These are phyloP conservation scores for Rhegmatorhina hoffmannsi DNA, from an alignment of 2,113 vertebrate genomes.

Conservation along the genomic window DNA sequence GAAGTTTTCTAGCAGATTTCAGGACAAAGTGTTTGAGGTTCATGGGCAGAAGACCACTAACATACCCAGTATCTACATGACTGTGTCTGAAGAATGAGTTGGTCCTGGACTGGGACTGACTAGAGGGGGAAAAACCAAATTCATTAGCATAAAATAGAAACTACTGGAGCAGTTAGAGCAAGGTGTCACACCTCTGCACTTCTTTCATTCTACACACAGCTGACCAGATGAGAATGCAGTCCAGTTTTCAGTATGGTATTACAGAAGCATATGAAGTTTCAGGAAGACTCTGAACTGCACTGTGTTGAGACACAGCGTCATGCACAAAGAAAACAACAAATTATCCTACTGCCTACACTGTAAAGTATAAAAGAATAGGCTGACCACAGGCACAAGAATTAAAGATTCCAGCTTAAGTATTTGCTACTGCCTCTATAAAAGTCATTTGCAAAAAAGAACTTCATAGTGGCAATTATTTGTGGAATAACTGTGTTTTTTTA, in stretches of 20 bases:
- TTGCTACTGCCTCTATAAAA: neutral
- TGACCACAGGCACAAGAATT: conserved; percentile 1
- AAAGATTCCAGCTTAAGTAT: neutral
- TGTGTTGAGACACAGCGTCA: neutral
- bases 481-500: neutral
- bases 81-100: neutral
- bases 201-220: neutral
- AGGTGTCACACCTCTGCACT: neutral
- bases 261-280: neutral
- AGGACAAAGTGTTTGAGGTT: neutral
- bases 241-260: neutral
- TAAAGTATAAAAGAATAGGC: neutral
- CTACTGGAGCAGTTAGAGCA: neutral
- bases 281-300: neutral
- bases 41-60: neutral
- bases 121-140: accelerated
- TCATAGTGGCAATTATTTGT: neutral
- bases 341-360: neutral
- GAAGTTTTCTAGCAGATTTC: neutral
- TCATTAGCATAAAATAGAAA: neutral
- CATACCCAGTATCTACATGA: neutral
- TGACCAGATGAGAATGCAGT: neutral
- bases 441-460: neutral
- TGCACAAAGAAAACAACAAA: neutral
- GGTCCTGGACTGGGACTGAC: neutral